Base-by-base conservation (phyloP, 2,113 vertebrate species). In the Colius striatus region DNA sequence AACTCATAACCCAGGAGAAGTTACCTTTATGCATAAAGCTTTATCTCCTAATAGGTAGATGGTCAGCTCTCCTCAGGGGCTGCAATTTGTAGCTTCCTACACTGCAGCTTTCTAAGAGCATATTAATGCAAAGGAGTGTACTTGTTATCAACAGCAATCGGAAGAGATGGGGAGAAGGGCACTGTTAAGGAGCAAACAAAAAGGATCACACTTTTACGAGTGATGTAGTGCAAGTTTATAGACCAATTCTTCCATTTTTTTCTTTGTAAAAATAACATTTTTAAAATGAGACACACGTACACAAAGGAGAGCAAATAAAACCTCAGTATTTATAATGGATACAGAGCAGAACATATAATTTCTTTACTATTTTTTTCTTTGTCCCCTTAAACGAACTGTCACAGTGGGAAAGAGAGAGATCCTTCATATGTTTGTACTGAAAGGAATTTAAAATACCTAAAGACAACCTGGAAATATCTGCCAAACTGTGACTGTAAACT, bases 361-460 rank as follows among this genome's bases (percentile, higher is more conserved):
- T 95, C 84, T 94, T 95, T 93, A 94, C 10, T 5, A 87, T 86
- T 78, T 95, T 86, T 85, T 96, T 75, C 27, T 87, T 96, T 94
- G 51, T 76, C 67, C 87, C 82, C 34, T 94, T 97, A 96, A 97
- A 90, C 75, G 76, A 97, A 92, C 90, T 95, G 94, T 96, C 92
- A 96, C 51, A 81, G 79, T 62, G 47, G 65, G 30, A 94, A 38
- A 91, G 77, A 94, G 63, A 96, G 89, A 18, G 29, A 95, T 90
- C 72, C 92, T 95, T 97, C 83, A 17, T 36, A 62, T n/a, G 72
- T 92, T 96, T 93, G 87, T 92, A 96, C 90, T 91, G 87, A 96
- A 97, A 97, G 79, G 27, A 95, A 96, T 97, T 97, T 97, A 96
- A 96, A 97, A 92, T 95, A 94, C 38, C 0, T 50, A 77, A 80